Conservation (phyloP, 2,888 invertebrate genomes). For the Eumacrocentrus americanus region DNA sequence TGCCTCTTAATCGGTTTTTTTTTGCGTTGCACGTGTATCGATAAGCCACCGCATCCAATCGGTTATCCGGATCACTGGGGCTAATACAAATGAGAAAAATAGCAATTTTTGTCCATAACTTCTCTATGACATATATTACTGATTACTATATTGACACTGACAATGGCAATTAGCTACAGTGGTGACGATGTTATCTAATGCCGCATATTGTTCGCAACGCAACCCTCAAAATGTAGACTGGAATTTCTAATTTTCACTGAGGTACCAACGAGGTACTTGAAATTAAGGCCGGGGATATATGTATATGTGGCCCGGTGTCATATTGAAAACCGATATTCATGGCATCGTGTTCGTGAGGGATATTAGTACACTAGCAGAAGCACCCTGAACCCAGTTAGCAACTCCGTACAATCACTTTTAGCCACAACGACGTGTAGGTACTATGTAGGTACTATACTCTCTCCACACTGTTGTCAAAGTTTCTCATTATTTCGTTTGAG, state of each 20-base stretch:
- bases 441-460: too few species aligned
- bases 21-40: background rate
- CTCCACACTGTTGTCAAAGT: too few species aligned
- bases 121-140: background rate
- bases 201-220: background rate
- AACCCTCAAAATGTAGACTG: background rate
- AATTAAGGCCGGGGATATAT: slow-evolving; percentile 11
- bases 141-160: background rate
- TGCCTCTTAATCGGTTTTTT: slow-evolving; percentile 11
- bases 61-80: background rate
- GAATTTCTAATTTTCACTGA: slow-evolving; percentile 12
- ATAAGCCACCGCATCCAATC: background rate
- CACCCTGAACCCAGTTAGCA: background rate
- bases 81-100: too few species aligned
- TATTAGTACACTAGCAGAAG: background rate
- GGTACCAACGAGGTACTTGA: background rate
- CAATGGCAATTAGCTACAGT: background rate
- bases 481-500: too few species aligned
- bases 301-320: background rate
- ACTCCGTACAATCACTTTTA: background rate
- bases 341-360: background rate
- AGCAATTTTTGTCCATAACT: too few species aligned
- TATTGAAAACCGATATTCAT: slow-evolving; percentile 16
- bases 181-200: background rate
- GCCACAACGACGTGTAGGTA: too few species aligned